phyloP scores from a whole-genome alignment of 64 coral and sea anemone species.

The Hydrozoanthus tunicans region DNA sequence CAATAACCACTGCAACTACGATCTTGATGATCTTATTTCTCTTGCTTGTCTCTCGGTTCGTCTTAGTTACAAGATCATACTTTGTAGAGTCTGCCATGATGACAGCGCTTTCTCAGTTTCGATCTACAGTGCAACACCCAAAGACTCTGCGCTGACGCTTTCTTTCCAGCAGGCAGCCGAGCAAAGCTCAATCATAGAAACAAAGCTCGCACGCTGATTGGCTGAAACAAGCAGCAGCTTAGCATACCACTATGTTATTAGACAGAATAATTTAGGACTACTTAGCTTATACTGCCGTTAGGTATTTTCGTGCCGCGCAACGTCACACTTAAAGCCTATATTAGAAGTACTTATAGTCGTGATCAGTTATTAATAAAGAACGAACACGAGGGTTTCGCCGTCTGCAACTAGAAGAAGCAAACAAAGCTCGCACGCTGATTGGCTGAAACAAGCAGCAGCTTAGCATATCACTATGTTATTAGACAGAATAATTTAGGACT shows the following conservation, averaged over 20 bases:
- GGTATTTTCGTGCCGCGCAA: no score
- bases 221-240: neutral
- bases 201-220: neutral
- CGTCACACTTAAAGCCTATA: no score
- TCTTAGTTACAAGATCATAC: constrained; percentile 2
- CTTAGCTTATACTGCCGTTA: no score
- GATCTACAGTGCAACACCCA: no score
- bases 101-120: neutral
- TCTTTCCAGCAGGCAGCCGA: neutral
- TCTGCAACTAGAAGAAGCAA: neutral
- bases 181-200: neutral
- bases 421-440: neutral
- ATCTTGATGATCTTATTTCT: constrained; percentile 61
- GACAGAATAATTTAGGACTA: no score
- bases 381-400: no score
- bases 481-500: no score
- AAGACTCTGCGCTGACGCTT: neutral
- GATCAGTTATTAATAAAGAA: no score
- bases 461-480: no score
- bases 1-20: constrained; percentile 15
- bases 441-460: neutral
- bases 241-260: no score
- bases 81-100: constrained; percentile 17
- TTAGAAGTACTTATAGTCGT: no score
- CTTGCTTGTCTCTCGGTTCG: constrained; percentile 6